Evolutionary conservation across 2,888 invertebrate species (phyloP), one percentile per base, ranked within the genome.

Genomic region (Sphaeridia pumilis): DNA sequence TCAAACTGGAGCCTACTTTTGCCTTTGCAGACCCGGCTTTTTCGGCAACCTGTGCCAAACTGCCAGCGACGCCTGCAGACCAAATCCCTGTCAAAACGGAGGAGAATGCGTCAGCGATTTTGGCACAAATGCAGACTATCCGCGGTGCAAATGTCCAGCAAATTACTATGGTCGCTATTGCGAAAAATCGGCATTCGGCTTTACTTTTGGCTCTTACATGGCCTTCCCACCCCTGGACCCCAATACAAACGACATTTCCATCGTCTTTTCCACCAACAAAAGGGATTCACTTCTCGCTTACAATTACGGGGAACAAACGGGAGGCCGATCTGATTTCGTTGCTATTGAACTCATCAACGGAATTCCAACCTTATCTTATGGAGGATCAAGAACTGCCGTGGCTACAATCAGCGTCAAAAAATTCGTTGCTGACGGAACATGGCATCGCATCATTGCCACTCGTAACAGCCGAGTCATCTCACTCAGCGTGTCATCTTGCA

Each of bases 371-470:
- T 92, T 95, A 70, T 89, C 92, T 0, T 92, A 87, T 69, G 89
- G 90, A 14, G 87, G 88, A 2, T 82, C 87, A 0, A 76, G 90
- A 66, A 89, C 89, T 25, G 88, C 89, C 2, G 87, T 90, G 34
- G 86, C 87, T 0, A 80, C 84, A 1, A 79, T 90, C 2, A 76
- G 81, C 3, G 82, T 87, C 17, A 75, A 75, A 17, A 76, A 76
- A 65, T 79, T 79, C 59, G 74, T 94, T 17, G 80, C 87, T 1
- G 85, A 92, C 70, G 92, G 92, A 0, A 79, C 78, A 59, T 95
- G 94, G 94, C 82, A 89, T 68, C 88, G 89, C 68, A 79, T 94
- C 20, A 89, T 86, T 1, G 90, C 89, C 0, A 90, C 88, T 0
- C 78, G 90, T 67, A 90, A 92, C 69, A 89, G 90, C 25, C 76